A percentile compares a stretch with the other conserved stretches of the same genome.
Evolutionary conservation across 2,113 vertebrate species (phyloP).

Genomic region (Serilophus lunatus): DNA sequence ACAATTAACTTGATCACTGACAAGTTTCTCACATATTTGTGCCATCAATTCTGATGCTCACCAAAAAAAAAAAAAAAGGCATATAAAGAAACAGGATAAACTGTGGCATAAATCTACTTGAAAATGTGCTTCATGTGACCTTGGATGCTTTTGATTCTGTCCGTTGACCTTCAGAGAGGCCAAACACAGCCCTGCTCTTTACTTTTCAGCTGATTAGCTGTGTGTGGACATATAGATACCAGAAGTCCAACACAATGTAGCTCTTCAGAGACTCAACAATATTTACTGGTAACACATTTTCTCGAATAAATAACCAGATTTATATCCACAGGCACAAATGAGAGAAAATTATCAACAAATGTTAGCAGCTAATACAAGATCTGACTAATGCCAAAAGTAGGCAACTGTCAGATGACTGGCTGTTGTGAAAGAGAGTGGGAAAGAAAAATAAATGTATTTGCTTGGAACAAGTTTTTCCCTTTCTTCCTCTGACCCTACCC

Average conservation of each 20-base stretch:
- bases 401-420: background rate
- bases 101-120: background rate
- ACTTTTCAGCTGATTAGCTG: background rate
- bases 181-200: slow-evolving; percentile 35
- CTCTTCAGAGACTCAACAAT: slow-evolving; percentile 10
- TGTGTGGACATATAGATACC: slow-evolving; percentile 48
- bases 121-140: background rate
- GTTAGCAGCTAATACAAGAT: background rate
- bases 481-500: background rate
- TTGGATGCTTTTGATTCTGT: slow-evolving; percentile 28
- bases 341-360: slow-evolving; percentile 1
- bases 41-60: background rate
- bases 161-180: slow-evolving; percentile 20
- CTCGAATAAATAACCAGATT: slow-evolving; percentile 34
- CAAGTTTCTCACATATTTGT: background rate
- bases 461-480: background rate
- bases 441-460: background rate
- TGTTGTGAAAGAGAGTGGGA: background rate
- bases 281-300: slow-evolving; percentile 36
- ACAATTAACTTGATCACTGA: background rate
- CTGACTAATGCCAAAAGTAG: background rate
- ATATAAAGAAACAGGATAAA: background rate
- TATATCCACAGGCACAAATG: slow-evolving; percentile 40
- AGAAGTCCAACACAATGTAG: slow-evolving; percentile 14
- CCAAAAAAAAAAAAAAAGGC: background rate